These are phyloP conservation scores for Hipparchia sbordonii DNA, from an alignment of 2,888 invertebrate species.

Conservation along the genomic window DNA sequence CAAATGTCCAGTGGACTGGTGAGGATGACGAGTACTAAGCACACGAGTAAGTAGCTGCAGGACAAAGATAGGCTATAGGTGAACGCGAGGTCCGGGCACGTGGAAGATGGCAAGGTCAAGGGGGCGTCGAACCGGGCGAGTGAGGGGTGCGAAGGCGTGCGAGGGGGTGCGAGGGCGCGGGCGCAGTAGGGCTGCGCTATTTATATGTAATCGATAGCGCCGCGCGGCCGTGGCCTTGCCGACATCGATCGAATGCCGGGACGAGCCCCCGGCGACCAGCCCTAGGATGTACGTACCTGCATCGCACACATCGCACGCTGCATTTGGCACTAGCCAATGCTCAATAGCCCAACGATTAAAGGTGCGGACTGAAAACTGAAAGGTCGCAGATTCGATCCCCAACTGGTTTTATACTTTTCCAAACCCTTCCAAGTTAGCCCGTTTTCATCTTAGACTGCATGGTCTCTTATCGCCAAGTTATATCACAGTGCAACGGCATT, in stretches of 20 bases:
- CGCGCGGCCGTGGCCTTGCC: slow-evolving; percentile 77
- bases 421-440: too few relatives aligned
- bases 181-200: slow-evolving; percentile 68
- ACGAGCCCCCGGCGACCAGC: slow-evolving; percentile 66
- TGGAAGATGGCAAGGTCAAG: slow-evolving; percentile 57
- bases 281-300: slow-evolving; percentile 31
- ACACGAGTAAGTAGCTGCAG: not conserved
- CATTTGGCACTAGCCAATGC: not conserved
- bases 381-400: too few relatives aligned
- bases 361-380: too few relatives aligned
- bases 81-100: slow-evolving; percentile 45
- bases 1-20: too few relatives aligned
- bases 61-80: slow-evolving; percentile 11
- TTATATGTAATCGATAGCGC: slow-evolving; percentile 76
- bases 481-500: too few relatives aligned
- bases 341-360: too few relatives aligned
- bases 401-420: too few relatives aligned
- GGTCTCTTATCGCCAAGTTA: too few relatives aligned
- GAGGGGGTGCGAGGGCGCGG: slow-evolving; percentile 41
- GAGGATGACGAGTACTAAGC: too few relatives aligned
- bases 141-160: slow-evolving; percentile 23
- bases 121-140: slow-evolving; percentile 56
- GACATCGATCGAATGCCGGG: slow-evolving; percentile 65
- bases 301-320: not conserved
- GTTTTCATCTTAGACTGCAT: too few relatives aligned